Evolutionary conservation across 2,797 vertebrate species (phyloP), one percentile per base, ranked within the genome.

Genomic region (Chiloscyllium punctatum): DNA sequence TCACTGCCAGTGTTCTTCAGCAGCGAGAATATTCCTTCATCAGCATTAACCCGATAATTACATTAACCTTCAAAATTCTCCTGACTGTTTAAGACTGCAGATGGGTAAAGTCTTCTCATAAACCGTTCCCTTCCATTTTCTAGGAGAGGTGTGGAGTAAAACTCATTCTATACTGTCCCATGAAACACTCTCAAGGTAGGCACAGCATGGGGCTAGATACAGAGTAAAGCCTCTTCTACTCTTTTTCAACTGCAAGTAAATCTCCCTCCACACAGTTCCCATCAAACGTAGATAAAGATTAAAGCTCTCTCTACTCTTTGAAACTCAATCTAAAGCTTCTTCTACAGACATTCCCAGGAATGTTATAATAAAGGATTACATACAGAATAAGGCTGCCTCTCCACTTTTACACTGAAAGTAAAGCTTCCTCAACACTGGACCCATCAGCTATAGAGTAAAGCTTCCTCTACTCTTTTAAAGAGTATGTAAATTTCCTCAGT

Each of bases 21-120:
- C 96, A 94, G 96, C 96, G 96, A 97, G 96, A 96, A 96, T 92
- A 95, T 94, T 96, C 96, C 96, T 95, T 95, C 94, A 96, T 95
- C 72, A 95, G 96, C 57, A 90, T 42, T 84, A 84, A 84, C 79
- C 37, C 42, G 33, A 37, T 62, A 92, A 92, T 90, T 33, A 90
- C 23, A 92, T 68, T 33, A 90, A 90, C 87, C 87, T 88, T 62
- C 86, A 88, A 88, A 57, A 53, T 88, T 53, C 9, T 53, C 48
- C 87, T 62, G 53, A n/a, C 11, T 15, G 16, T 62, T n/a, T 90
- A 23, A 48, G 82, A 7, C 1, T 1, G 82, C 48, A 1, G 82
- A 48, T 6, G 37, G 21, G 18, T 48, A 8, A 1, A 37, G 1
- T 21, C 37, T 48, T 7, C 37, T 48, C 4, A 4, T 82, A 48